phyloP scores from a whole-genome alignment of 2,113 vertebrate genomes.

The Pluvianellus socialis region DNA sequence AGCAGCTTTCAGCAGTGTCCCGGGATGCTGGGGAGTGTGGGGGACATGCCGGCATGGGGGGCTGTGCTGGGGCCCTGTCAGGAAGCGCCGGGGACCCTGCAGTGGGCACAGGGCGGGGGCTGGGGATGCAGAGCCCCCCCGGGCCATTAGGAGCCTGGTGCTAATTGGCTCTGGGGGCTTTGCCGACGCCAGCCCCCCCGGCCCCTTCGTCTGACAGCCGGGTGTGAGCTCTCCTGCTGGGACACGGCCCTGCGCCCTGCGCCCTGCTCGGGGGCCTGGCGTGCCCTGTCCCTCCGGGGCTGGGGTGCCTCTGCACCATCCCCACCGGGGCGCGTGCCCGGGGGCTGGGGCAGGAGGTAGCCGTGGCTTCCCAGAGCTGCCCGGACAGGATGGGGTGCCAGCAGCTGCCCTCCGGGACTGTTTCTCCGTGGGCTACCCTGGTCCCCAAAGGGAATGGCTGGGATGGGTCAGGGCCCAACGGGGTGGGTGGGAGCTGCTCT shows the following conservation, averaged over 20 bases:
- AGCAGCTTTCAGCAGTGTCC: rapidly evolving
- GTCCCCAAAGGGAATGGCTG: background rate
- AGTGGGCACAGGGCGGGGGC: background rate
- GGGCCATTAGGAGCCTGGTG: slow-evolving; percentile 19
- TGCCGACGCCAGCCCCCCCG: background rate
- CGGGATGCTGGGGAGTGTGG: background rate
- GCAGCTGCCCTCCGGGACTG: background rate
- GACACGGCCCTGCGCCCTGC: background rate
- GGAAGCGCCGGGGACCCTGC: background rate
- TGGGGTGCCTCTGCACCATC: background rate
- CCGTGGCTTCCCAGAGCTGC: background rate
- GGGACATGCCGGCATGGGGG: background rate
- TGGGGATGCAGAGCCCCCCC: background rate
- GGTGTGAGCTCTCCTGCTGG: slow-evolving; percentile 20
- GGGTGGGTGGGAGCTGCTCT: background rate
- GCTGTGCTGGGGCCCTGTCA: background rate
- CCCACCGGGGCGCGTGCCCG: background rate
- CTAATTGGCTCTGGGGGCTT: slow-evolving; percentile 45
- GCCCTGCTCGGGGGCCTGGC: background rate
- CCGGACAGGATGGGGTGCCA: background rate
- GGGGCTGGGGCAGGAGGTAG: background rate
- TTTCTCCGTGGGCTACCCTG: rapidly evolving
- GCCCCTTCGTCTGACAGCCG: slow-evolving; percentile 19
- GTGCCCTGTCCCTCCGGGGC: rapidly evolving
- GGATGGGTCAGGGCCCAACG: background rate